Conservation (phyloP, 2,113 vertebrate genomes). For the Neodontobutis hainanensis region DNA sequence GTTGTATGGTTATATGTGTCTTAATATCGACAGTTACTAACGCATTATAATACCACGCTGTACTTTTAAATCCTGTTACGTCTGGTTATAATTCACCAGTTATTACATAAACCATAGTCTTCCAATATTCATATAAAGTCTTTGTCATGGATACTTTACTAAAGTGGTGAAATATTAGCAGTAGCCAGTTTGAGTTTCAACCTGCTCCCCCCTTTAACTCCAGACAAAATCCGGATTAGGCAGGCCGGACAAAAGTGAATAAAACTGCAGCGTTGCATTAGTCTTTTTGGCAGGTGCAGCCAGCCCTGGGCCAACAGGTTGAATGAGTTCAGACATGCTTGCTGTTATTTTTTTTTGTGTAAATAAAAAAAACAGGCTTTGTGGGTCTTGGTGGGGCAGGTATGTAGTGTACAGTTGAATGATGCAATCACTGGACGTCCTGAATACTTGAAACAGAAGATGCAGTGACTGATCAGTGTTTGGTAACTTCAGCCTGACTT, state of each 20-base stretch:
- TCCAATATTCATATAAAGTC: no score
- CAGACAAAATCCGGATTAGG: slow-evolving; percentile 49
- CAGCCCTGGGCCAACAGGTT: neutral
- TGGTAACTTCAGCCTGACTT: slow-evolving; percentile 16
- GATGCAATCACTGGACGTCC: no score
- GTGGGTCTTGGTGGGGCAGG: no score
- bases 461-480: neutral
- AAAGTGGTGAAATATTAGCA: neutral
- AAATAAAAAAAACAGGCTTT: neutral
- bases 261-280: slow-evolving; percentile 56
- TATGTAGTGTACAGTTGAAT: no score
- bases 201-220: slow-evolving; percentile 17
- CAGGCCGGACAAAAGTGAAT: slow-evolving; percentile 36
- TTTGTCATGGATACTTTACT: no score
- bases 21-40: no score
- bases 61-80: no score
- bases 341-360: neutral
- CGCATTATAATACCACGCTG: no score
- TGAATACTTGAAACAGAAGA: neutral
- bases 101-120: no score
- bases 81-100: no score
- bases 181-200: slow-evolving; percentile 17
- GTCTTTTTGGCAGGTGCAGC: neutral
- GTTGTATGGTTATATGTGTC: no score
- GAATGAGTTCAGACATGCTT: neutral